A percentile compares a stretch with the other conserved stretches of the same genome.
Conservation (phyloP, 2,888 invertebrate species). For the Apamea anceps region DNA sequence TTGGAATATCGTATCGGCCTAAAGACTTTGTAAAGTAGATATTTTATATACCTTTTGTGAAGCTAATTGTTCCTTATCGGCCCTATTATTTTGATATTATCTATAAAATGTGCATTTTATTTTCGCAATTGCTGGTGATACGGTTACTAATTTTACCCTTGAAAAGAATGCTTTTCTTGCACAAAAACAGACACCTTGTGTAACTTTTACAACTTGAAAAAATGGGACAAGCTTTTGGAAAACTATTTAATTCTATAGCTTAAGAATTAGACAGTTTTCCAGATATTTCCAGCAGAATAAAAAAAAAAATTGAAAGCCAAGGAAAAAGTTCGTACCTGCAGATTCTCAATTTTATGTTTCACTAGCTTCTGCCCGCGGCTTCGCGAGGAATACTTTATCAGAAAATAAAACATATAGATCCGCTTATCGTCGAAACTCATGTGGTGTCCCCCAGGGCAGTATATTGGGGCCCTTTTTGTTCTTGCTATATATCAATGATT, state of each 20-base stretch:
- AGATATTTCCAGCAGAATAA: neutral
- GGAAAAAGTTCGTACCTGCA: neutral
- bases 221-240: neutral
- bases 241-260: too few species aligned
- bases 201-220: neutral
- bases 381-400: too few species aligned
- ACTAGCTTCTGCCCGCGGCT: too few species aligned
- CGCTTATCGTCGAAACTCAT: too few species aligned
- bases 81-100: slow-evolving; percentile 14
- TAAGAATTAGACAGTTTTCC: neutral
- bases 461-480: too few species aligned
- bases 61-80: slow-evolving; percentile 13
- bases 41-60: slow-evolving; percentile 7
- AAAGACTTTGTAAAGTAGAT: slow-evolving; percentile 22
- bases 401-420: too few species aligned
- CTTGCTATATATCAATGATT: too few species aligned
- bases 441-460: too few species aligned
- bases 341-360: neutral
- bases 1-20: slow-evolving; percentile 24
- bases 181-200: neutral
- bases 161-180: neutral
- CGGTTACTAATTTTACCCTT: neutral
- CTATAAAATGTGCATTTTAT: slow-evolving; percentile 6
- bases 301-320: neutral
- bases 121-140: slow-evolving; percentile 1